These are phyloP conservation scores for Nycticryphes semicollaris DNA, from an alignment of 2,113 vertebrate species.

Conservation along the genomic window DNA sequence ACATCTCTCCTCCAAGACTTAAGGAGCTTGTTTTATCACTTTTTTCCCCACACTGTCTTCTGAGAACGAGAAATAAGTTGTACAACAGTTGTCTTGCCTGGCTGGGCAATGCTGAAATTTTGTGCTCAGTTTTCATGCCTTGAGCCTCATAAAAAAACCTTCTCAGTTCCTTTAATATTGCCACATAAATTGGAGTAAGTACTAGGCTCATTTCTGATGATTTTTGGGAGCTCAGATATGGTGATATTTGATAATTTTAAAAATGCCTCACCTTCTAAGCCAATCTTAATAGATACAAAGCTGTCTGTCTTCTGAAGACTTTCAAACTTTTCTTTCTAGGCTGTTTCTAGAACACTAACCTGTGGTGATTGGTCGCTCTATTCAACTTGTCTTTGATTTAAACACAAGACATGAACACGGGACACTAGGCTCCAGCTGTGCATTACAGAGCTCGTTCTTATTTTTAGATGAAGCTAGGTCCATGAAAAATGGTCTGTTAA, in stretches of 20 bases:
- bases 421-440: neutral
- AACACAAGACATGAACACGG: neutral
- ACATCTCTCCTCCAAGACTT: neutral
- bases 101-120: neutral
- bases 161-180: neutral
- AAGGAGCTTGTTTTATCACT: neutral
- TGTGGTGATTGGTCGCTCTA: neutral
- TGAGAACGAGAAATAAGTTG: neutral
- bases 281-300: neutral
- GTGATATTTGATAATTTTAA: neutral
- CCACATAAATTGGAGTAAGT: neutral
- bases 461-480: neutral
- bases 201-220: neutral
- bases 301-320: neutral
- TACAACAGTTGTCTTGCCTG: neutral
- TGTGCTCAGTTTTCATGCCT: neutral
- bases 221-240: neutral
- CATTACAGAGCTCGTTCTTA: neutral
- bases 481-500: neutral
- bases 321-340: neutral
- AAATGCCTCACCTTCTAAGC: neutral
- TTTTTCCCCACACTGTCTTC: neutral
- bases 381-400: neutral
- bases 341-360: neutral
- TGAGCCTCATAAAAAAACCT: neutral